Evolutionary conservation across 2,113 vertebrate species (phyloP).

Genomic region (Neogobius melanostomus): DNA sequence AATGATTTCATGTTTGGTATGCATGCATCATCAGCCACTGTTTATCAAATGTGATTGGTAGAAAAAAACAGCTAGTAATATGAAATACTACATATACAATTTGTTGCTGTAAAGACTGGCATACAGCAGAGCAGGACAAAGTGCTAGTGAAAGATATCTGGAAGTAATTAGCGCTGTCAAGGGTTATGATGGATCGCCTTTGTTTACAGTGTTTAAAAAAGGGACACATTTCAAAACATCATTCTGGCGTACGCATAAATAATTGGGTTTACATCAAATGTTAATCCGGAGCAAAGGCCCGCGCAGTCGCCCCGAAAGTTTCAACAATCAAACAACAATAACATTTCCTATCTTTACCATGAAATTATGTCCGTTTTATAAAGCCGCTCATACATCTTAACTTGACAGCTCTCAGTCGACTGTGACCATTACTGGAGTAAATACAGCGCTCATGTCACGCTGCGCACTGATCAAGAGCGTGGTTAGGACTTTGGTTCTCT

Average conservation of each 20-base stretch:
- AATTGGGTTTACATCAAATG: slow-evolving; percentile 64
- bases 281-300: slow-evolving; percentile 66
- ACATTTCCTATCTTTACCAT: slow-evolving; percentile 80
- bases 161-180: slow-evolving; percentile 76
- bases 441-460: slow-evolving; percentile 56
- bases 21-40: too few relatives aligned
- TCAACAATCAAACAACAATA: slow-evolving; percentile 79
- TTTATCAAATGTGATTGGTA: too few relatives aligned
- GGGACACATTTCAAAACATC: slow-evolving; percentile 78
- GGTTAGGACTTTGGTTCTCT: slow-evolving; percentile 56
- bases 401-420: slow-evolving; percentile 78
- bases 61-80: too few relatives aligned
- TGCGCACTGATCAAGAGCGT: slow-evolving; percentile 61
- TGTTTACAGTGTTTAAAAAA: slow-evolving; percentile 81
- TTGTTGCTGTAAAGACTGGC: slow-evolving; percentile 37
- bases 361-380: slow-evolving; percentile 76
- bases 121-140: slow-evolving; percentile 24
- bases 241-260: slow-evolving; percentile 74
- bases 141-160: slow-evolving; percentile 60
- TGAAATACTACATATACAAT: neutral
- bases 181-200: slow-evolving; percentile 80
- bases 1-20: too few relatives aligned
- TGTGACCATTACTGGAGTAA: slow-evolving; percentile 71
- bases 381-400: slow-evolving; percentile 76
- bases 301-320: slow-evolving; percentile 66